phyloP scores from a whole-genome alignment of 2,888 invertebrate species.

The Rhingia campestris region DNA sequence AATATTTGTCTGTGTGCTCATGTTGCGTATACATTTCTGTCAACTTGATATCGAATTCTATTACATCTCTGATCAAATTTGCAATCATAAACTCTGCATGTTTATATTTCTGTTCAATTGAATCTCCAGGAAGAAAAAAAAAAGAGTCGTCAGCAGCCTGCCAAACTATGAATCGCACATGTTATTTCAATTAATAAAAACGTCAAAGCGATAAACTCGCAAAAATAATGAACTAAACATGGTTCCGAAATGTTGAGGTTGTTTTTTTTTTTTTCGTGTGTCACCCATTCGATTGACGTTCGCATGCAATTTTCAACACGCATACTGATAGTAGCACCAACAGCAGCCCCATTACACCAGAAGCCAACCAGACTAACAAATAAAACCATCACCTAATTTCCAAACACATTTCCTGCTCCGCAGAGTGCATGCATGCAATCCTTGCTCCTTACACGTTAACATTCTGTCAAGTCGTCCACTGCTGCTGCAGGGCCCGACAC shows the following conservation, averaged over 20 bases:
- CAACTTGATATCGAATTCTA: conserved; percentile 36
- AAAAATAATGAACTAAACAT: conserved; percentile 69
- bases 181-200: conserved; percentile 73
- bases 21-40: conserved; percentile 5
- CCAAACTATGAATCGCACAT: conserved; percentile 62
- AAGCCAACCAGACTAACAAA: conserved; percentile 55
- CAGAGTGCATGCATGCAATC: conserved; percentile 46
- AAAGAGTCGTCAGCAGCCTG: conserved; percentile 10
- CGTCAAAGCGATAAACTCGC: conserved; percentile 69
- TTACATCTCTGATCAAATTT: conserved; percentile 51
- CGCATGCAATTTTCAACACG: conserved; percentile 65
- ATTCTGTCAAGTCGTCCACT: conserved; percentile 62
- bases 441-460: conserved; percentile 46
- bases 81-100: conserved; percentile 59
- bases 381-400: conserved; percentile 67
- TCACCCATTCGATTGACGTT: conserved; percentile 13
- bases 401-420: conserved; percentile 61
- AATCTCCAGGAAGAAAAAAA: conserved; percentile 53
- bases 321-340: conserved; percentile 40
- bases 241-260: conserved; percentile 55
- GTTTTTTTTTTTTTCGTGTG: neutral
- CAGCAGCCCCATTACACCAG: conserved; percentile 21
- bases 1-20: neutral
- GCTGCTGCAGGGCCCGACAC: conserved; percentile 60
- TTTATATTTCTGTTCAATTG: conserved; percentile 51